phyloP scores from a whole-genome alignment of 2,888 invertebrate genomes.

The Bembecia ichneumoniformis region DNA sequence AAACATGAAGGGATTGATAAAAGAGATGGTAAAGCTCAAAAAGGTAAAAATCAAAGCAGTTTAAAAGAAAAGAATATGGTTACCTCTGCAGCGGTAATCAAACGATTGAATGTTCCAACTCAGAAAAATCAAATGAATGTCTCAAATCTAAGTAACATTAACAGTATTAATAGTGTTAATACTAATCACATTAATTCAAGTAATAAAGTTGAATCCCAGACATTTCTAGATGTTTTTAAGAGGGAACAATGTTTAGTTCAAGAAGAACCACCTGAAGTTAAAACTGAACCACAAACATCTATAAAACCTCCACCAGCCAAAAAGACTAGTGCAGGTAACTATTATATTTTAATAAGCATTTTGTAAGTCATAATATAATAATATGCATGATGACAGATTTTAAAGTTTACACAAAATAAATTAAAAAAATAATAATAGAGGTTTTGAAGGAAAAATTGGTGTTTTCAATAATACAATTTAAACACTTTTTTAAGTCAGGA shows the following conservation, averaged over 20 bases:
- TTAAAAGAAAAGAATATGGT: conserved; percentile 26
- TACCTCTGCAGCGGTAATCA: conserved; percentile 29
- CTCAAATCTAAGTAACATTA: conserved; percentile 29
- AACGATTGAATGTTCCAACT: conserved; percentile 32
- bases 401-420: too few relatives aligned
- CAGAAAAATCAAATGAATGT: conserved; percentile 31
- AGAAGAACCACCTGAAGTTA: conserved; percentile 25
- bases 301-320: conserved; percentile 26
- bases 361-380: too few relatives aligned
- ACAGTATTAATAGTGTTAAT: conserved; percentile 54
- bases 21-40: conserved; percentile 46
- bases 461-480: too few relatives aligned
- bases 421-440: too few relatives aligned
- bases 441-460: too few relatives aligned
- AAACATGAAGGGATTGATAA: conserved; percentile 34
- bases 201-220: conserved; percentile 21
- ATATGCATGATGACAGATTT: too few relatives aligned
- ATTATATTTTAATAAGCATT: too few relatives aligned
- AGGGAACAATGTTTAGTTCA: conserved; percentile 54
- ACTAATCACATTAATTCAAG: conserved; percentile 28
- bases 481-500: too few relatives aligned
- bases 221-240: conserved; percentile 64
- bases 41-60: conserved; percentile 36
- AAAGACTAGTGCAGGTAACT: conserved; percentile 38
- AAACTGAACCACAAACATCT: conserved; percentile 33